These are phyloP conservation scores for Callinectes sapidus DNA, from an alignment of 2,888 invertebrate genomes.

Conservation along the genomic window DNA sequence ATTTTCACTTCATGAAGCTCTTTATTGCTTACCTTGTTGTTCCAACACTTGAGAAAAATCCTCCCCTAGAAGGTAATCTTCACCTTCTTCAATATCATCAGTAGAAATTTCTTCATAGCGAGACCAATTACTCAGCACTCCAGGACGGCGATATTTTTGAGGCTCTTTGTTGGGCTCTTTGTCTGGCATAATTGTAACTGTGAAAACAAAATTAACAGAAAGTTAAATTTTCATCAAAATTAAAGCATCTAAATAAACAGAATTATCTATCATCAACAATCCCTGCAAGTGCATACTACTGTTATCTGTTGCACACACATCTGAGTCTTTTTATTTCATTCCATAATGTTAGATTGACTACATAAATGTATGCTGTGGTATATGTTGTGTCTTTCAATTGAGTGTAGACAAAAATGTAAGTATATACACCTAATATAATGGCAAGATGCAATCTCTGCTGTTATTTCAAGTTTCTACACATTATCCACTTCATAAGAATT, in stretches of 20 bases:
- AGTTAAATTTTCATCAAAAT: not conserved
- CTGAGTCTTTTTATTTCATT: too few relatives aligned
- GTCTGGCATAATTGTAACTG: conserved; percentile 69
- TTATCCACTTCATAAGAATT: too few relatives aligned
- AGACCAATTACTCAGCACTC: conserved; percentile 70
- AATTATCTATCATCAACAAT: not conserved
- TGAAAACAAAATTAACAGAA: not conserved
- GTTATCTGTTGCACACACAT: not conserved
- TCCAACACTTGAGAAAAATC: conserved; percentile 67
- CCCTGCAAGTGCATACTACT: not conserved
- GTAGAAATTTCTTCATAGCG: conserved; percentile 67
- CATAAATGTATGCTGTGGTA: too few relatives aligned
- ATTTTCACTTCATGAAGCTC: not conserved
- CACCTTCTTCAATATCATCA: conserved; percentile 65
- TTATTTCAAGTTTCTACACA: too few relatives aligned
- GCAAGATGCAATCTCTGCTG: too few relatives aligned
- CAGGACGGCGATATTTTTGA: conserved; percentile 64
- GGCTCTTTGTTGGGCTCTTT: conserved; percentile 59
- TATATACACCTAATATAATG: too few relatives aligned
- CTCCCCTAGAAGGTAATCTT: conserved; percentile 71
- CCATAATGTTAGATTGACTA: too few relatives aligned
- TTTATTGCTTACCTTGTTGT: conserved; percentile 57
- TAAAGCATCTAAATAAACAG: not conserved
- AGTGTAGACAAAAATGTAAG: too few relatives aligned
- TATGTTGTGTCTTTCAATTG: too few relatives aligned